Evolutionary conservation across 2,113 vertebrate genomes (phyloP).

Genomic region (Cygnus atratus): DNA sequence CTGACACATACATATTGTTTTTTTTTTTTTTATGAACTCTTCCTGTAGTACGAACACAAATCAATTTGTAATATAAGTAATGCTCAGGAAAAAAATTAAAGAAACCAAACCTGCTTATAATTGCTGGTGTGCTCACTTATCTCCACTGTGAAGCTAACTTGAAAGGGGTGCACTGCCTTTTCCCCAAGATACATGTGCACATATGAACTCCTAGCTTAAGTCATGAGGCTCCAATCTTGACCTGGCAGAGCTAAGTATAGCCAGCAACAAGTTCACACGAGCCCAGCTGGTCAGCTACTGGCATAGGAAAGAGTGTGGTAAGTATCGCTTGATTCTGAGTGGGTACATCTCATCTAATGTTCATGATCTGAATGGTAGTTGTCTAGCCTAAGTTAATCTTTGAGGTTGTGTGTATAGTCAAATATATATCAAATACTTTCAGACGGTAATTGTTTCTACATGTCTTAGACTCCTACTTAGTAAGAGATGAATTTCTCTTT

Average conservation of each 20-base stretch:
- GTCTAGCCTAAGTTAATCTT: background rate
- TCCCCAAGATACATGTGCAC: background rate
- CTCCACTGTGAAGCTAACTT: background rate
- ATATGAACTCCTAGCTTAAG: background rate
- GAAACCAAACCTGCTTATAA: background rate
- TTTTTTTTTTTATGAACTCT: background rate
- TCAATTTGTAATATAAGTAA: background rate
- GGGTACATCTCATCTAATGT: background rate
- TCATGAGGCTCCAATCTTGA: background rate
- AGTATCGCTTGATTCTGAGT: background rate
- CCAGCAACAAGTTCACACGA: background rate
- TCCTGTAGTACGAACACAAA: background rate
- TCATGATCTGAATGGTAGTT: background rate
- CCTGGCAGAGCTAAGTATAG: background rate
- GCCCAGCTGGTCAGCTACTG: background rate
- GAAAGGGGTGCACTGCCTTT: background rate
- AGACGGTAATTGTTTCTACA: background rate
- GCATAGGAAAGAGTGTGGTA: background rate
- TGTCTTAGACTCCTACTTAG: background rate
- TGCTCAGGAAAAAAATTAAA: background rate
- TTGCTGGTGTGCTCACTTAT: background rate
- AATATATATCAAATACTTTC: background rate
- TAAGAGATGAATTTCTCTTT: background rate
- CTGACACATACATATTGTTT: background rate
- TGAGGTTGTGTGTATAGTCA: background rate